Evolutionary conservation across 2,888 invertebrate genomes (phyloP).

Genomic region (Branchinecta sandiegonensis): DNA sequence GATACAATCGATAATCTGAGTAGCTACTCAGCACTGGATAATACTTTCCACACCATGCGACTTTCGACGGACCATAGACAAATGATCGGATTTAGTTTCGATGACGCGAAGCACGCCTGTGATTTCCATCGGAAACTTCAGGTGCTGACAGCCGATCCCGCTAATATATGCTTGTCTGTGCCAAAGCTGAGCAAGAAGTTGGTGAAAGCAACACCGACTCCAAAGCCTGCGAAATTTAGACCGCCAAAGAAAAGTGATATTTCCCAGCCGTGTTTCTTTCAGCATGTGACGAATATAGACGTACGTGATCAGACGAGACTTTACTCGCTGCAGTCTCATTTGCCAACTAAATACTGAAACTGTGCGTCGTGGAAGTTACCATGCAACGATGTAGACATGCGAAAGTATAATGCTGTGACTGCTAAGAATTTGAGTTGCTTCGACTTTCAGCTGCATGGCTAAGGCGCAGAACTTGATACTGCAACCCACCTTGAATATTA

Average conservation of each 20-base stretch:
- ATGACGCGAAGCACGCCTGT: constrained; percentile 53
- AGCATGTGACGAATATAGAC: constrained; percentile 63
- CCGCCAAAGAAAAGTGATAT: constrained; percentile 64
- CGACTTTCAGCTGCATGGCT: no score
- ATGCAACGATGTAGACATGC: no score
- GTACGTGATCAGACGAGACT: constrained; percentile 49
- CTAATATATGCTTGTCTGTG: constrained; percentile 56
- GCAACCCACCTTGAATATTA: no score
- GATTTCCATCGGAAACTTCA: constrained; percentile 55
- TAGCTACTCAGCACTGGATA: constrained; percentile 43
- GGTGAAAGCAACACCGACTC: constrained; percentile 27
- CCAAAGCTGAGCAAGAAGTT: constrained; percentile 40
- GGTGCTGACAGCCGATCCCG: constrained; percentile 54
- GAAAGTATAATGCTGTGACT: no score
- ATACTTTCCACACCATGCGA: constrained; percentile 61
- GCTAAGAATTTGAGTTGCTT: no score
- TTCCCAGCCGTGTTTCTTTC: constrained; percentile 68
- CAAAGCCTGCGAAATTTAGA: constrained; percentile 35
- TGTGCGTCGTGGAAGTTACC: neutral
- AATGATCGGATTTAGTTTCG: constrained; percentile 63
- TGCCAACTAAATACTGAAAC: neutral
- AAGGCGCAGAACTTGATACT: no score
- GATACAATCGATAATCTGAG: constrained; percentile 65
- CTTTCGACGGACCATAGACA: constrained; percentile 59
- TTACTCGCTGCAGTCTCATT: constrained; percentile 48